phyloP scores from a whole-genome alignment of 2,888 invertebrate species.

The Lasioglossum vierecki region DNA sequence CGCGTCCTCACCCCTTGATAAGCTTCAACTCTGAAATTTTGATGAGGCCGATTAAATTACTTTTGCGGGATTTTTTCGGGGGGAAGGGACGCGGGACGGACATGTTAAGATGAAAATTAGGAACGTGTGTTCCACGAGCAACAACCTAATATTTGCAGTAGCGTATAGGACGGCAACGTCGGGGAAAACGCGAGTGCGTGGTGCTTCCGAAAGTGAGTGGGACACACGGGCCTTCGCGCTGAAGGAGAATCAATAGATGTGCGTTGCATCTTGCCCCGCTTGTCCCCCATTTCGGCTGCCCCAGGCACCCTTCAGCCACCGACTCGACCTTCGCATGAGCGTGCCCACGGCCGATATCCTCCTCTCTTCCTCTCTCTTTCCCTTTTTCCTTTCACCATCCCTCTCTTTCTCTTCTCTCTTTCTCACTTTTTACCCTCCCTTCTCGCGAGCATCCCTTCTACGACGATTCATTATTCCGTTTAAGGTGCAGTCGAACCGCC shows the following conservation, averaged over 20 bases:
- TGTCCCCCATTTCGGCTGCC: slow-evolving; percentile 73
- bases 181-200: slow-evolving; percentile 50
- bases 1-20: too few species aligned
- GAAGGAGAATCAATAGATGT: slow-evolving; percentile 82
- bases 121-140: background rate
- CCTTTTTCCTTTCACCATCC: background rate
- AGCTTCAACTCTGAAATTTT: background rate
- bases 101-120: background rate
- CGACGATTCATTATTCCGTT: slow-evolving; percentile 21
- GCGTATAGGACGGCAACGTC: slow-evolving; percentile 3
- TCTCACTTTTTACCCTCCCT: background rate
- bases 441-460: slow-evolving; percentile 34
- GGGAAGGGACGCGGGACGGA: background rate
- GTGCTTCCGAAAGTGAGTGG: slow-evolving; percentile 73
- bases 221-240: slow-evolving; percentile 73
- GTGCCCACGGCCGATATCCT: slow-evolving; percentile 39
- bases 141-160: slow-evolving; percentile 8
- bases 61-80: background rate
- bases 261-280: slow-evolving; percentile 82
- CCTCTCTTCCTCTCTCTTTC: slow-evolving; percentile 27
- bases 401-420: background rate
- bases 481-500: slow-evolving; percentile 17
- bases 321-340: slow-evolving; percentile 66
- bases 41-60: background rate
- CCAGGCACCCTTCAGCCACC: slow-evolving; percentile 69